These are phyloP conservation scores for Centropus bengalensis DNA, from an alignment of 2,113 vertebrate species.

Conservation along the genomic window DNA sequence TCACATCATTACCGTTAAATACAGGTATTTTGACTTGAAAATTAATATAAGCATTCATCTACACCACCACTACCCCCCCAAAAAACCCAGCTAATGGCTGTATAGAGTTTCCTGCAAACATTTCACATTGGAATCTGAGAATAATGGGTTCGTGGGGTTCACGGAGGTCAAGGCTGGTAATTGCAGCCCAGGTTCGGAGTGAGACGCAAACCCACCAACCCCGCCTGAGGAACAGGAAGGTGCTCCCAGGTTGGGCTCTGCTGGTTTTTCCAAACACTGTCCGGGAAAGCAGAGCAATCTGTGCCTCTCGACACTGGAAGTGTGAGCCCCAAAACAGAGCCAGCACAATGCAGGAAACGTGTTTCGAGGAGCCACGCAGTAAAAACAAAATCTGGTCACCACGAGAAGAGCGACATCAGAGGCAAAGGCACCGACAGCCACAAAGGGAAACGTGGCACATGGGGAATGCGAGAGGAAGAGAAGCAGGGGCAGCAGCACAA, in stretches of 20 bases:
- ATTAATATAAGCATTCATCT: neutral
- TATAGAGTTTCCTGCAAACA: neutral
- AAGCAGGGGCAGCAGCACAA: conserved; percentile 67
- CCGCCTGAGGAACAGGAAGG: neutral
- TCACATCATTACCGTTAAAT: neutral
- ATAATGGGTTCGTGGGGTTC: neutral
- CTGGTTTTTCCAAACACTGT: neutral
- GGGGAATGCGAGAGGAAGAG: conserved; percentile 41
- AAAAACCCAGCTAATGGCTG: neutral
- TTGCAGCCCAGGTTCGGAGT: neutral
- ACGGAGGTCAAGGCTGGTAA: neutral
- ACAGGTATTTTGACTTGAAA: neutral
- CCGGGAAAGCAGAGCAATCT: conserved; percentile 38
- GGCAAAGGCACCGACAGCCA: conserved; percentile 55
- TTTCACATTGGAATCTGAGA: neutral
- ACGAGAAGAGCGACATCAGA: conserved; percentile 54
- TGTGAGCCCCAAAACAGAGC: conserved; percentile 65
- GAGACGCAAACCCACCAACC: neutral
- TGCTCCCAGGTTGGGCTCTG: neutral
- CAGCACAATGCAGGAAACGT: conserved; percentile 73
- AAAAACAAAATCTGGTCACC: conserved; percentile 77
- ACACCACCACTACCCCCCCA: neutral
- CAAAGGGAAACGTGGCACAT: neutral
- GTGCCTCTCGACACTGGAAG: conserved; percentile 54
- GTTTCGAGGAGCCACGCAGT: conserved; percentile 72